These are phyloP conservation scores for Trogon surrucura DNA, from an alignment of 2,113 vertebrate genomes.

Conservation along the genomic window DNA sequence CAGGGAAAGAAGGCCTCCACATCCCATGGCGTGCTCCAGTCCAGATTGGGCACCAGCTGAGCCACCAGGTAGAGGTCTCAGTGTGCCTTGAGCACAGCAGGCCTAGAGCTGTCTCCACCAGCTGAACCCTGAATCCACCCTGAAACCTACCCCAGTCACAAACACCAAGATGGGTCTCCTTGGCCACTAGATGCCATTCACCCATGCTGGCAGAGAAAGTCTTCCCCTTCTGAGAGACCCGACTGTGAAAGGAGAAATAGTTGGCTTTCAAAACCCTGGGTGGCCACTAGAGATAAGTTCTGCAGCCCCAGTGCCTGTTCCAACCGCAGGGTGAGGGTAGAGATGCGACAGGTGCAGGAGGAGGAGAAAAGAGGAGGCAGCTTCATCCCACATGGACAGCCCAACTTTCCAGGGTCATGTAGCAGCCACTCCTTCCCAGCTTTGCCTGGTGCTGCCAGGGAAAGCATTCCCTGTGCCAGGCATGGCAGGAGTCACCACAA, in stretches of 20 bases:
- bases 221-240: not conserved
- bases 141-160: not conserved
- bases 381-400: not conserved
- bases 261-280: not conserved
- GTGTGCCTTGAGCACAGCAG: not conserved
- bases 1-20: not conserved
- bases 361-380: not conserved
- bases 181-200: not conserved
- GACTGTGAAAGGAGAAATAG: not conserved
- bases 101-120: not conserved
- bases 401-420: not conserved
- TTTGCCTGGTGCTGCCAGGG: not conserved
- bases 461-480: not conserved
- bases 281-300: not conserved
- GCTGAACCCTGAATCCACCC: not conserved
- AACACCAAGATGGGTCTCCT: not conserved
- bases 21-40: not conserved
- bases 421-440: not conserved
- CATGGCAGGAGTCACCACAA: not conserved
- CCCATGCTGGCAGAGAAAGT: not conserved
- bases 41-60: not conserved
- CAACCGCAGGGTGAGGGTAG: not conserved
- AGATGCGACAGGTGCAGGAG: accelerated
- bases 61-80: not conserved
- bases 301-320: not conserved